Base-by-base conservation (phyloP, 2,113 vertebrate species). In the Corydoras sp. region DNA sequence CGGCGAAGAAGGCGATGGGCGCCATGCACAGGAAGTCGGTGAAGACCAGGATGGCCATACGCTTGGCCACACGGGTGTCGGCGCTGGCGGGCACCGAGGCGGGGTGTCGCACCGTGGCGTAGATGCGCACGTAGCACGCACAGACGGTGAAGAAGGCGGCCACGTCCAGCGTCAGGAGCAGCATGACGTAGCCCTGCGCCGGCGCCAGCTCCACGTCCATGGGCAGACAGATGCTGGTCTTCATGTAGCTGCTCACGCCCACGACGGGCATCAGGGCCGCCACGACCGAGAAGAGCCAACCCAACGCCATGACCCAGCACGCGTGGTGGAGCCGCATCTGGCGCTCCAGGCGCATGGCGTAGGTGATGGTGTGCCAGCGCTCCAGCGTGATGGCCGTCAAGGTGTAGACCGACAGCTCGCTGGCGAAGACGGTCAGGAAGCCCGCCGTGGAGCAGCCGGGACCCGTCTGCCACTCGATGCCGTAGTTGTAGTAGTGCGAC, bases 11-110 rank as follows among this genome's bases (percentile, higher is more conserved):
- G 2, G 95, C 98, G 75, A 99, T 99, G 0, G 97, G 97, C 0
- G 95, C 96, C 92, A 98, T 96, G 85, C 97, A 99, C 72, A 98
- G 73, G 81, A 99, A 99, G 86, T 99, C 92, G 0, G 97, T 99
- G 87, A 99, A 99, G 81, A 99, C 95, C 15, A 99, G 89, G 14
- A 96, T 73, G 6, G 97, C 96, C 97, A 99, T 99, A 49, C 96
- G 92, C 62, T 95, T 92, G 78, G 97, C 96, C 0, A 98, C 91
- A 54, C 89, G 91, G 66, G 93, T 90, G 86, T 99, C 94, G 0
- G 92, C 92, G 59, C 89, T 91, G 61, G 91, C 92, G 0, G 93
- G 92, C 14, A 90, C 30, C 0, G 92, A 88, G 1, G 89, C 89
- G 10, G 94, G 94, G 71, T 98, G 97, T 54, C 90, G 90, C 65